A percentile compares a stretch with the other conserved stretches of the same genome.
These are phyloP conservation scores for Sorex maritimensis DNA, from an alignment of 2,797 vertebrate species.

Conservation along the genomic window DNA sequence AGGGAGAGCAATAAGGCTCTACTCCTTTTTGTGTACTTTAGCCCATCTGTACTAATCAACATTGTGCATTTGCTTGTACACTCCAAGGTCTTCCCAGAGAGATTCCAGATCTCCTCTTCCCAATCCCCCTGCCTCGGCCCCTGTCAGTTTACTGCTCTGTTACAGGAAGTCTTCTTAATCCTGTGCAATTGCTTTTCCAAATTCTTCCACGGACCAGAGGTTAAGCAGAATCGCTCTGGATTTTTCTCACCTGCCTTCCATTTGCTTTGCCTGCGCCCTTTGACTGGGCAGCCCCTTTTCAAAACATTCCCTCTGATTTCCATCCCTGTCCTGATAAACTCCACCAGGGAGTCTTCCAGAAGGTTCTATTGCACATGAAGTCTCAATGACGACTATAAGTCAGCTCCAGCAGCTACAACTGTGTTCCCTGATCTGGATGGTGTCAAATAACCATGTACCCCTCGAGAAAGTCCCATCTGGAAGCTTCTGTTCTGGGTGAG, in stretches of 20 bases:
- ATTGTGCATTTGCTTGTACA: background rate
- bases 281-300: background rate
- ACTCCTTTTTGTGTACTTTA: background rate
- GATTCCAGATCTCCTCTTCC: background rate
- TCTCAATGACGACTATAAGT: background rate
- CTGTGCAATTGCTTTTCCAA: background rate
- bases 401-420: background rate
- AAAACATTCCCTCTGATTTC: slow-evolving; percentile 17
- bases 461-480: too few relatives aligned
- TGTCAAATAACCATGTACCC: too few relatives aligned
- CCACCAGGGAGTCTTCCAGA: background rate
- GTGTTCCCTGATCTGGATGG: too few relatives aligned
- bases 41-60: background rate
- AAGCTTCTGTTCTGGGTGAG: background rate
- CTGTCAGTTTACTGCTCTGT: background rate
- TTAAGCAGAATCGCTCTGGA: background rate
- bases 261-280: background rate
- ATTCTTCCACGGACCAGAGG: slow-evolving; percentile 5
- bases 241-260: background rate
- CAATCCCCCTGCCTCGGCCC: background rate
- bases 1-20: background rate
- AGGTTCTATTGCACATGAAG: background rate
- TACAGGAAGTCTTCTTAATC: background rate
- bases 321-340: background rate
- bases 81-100: background rate